Percentiles rank a stretch among this genome's conserved stretches.
Evolutionary conservation across 2,113 vertebrate genomes (phyloP).

Genomic region (Melanotaenia duboulayi): DNA sequence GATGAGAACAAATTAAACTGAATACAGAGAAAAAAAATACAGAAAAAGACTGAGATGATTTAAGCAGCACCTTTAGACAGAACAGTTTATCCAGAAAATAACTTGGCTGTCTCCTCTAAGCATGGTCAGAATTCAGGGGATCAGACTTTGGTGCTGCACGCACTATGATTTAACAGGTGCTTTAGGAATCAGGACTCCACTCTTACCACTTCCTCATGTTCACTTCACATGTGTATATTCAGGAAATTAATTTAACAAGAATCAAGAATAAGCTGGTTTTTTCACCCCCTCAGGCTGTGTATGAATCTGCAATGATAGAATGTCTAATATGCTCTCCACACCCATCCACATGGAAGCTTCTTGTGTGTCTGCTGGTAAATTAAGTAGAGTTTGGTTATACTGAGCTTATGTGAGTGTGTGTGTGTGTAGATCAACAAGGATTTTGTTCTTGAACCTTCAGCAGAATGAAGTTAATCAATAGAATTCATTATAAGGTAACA

Average conservation of each 20-base stretch:
- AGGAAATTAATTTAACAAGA: conserved; percentile 70
- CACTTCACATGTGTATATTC: conserved; percentile 45
- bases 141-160: conserved; percentile 33
- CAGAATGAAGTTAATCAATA: conserved; percentile 49
- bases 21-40: conserved; percentile 37
- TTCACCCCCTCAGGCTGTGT: conserved; percentile 51
- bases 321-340: conserved; percentile 38
- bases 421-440: background rate
- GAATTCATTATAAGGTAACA: conserved; percentile 51
- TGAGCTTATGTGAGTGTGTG: background rate
- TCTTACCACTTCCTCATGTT: conserved; percentile 44
- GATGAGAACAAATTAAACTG: conserved; percentile 34
- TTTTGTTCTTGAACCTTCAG: conserved; percentile 40
- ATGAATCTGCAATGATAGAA: conserved; percentile 40
- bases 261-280: conserved; percentile 65
- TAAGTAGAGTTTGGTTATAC: conserved; percentile 12
- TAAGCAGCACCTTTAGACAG: conserved; percentile 40
- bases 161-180: conserved; percentile 66
- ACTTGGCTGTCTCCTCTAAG: conserved; percentile 51
- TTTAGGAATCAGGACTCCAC: conserved; percentile 55
- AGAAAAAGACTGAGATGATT: conserved; percentile 39
- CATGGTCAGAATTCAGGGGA: conserved; percentile 22
- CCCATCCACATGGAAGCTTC: conserved; percentile 14
- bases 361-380: conserved; percentile 48
- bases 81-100: conserved; percentile 59